Base-by-base conservation (phyloP, 2,888 invertebrate genomes). In the Ceratothoa steindachneri region DNA sequence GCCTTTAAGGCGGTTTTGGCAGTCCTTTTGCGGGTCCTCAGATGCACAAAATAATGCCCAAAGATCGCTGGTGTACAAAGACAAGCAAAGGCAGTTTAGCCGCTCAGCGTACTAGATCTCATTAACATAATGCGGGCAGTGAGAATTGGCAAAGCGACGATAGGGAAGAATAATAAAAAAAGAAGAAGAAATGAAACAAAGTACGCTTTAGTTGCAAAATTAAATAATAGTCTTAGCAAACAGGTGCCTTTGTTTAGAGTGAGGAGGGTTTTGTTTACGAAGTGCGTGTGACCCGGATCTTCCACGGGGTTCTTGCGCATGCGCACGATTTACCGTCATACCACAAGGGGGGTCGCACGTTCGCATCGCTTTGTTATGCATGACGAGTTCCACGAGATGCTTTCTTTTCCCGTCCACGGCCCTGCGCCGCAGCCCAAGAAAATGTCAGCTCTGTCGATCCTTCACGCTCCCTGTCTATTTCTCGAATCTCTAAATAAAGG, bases 301-400 rank as follows among this genome's bases (percentile, higher is more conserved):
- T 55, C 55, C 15, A 22, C 55, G 55, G 55, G 55, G 55, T 55
- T 22, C 55, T 55, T 55, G 55, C 55, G 55, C 55, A 55, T 55
- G 55, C 55, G 55, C 55, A 55, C 55, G 55, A 55, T 19, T 55
- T 55, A 5, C 19, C 55, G 55, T 55, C 55, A 12, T 22, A 7
- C 55, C 5, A 55, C 55, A 55, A 55, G 55, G 55, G 55, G 55
- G 55, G 15, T 55, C 55, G 19, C 55, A 55, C 55, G 55, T 19
- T 55, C 55, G 55, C 19, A 55, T 55, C 55, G 15, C 55, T 55
- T 55, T 55, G 55, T 55, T 55, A 55, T 55, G 55, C 55, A 55
- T 55, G 55, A 55, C 55, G 24, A 22, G 24, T 19, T 22, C 15
- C 19, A 7, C 24, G 7, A n/a, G n/a, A 7, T 22, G 55, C 24